A percentile compares a stretch with the other conserved stretches of the same genome.
phyloP scores from a whole-genome alignment of 2,113 vertebrate species.

The Laticauda colubrina region DNA sequence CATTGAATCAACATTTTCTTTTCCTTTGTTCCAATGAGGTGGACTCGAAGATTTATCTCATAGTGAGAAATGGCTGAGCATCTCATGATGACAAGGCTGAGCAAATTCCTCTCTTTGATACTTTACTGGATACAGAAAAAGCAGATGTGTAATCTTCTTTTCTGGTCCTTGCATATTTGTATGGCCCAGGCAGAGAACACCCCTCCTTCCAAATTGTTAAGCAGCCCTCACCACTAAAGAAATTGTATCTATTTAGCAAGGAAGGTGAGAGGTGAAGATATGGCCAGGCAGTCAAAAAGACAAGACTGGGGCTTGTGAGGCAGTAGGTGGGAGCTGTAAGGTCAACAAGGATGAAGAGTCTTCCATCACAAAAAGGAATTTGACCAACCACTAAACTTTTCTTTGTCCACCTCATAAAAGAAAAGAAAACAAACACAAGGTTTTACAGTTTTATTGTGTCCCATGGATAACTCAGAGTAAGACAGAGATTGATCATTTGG shows the following conservation, averaged over 20 bases:
- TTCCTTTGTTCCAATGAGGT: background rate
- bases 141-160: background rate
- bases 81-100: background rate
- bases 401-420: background rate
- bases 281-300: no score
- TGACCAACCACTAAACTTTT: background rate
- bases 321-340: background rate
- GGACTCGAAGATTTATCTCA: background rate
- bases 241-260: background rate
- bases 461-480: background rate
- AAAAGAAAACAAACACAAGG: background rate
- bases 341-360: background rate
- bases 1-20: background rate
- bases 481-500: background rate
- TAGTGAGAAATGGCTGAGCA: background rate
- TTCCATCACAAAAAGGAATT: background rate
- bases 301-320: background rate
- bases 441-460: background rate
- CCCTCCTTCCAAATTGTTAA: background rate
- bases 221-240: background rate
- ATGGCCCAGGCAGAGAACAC: background rate
- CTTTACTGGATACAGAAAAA: background rate
- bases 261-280: background rate
- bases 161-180: background rate
- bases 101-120: background rate